These are phyloP conservation scores for Lucinisca nassula DNA, from an alignment of 2,888 invertebrate species.

Conservation along the genomic window DNA sequence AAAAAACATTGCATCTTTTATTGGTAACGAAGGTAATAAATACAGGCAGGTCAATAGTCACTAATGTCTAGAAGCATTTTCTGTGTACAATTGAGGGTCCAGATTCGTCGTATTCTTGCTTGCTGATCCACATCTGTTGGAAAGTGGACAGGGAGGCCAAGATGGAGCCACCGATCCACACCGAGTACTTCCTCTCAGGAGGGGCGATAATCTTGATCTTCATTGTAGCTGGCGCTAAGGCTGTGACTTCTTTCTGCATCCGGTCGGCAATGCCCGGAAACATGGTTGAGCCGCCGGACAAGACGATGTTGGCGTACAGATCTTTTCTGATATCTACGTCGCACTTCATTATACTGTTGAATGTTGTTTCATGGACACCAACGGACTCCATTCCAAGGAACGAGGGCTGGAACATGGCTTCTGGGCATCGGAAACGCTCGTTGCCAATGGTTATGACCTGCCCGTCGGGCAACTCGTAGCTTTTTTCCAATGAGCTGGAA, in stretches of 20 bases:
- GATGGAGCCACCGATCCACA: neutral
- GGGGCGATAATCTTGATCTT: conserved; percentile 90
- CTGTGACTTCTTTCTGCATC: conserved; percentile 89
- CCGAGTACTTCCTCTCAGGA: neutral
- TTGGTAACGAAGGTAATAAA: too few relatives aligned
- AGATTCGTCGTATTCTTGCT: neutral
- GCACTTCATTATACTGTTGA: neutral
- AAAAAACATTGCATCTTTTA: too few relatives aligned
- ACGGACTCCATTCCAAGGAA: conserved; percentile 79
- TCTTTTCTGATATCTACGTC: neutral
- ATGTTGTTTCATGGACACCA: conserved; percentile 64
- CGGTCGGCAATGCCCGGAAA: conserved; percentile 96
- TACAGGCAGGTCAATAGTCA: too few relatives aligned
- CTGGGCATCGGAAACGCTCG: conserved; percentile 84
- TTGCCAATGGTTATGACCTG: conserved; percentile 85
- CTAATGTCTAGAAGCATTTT: neutral
- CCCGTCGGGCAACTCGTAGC: conserved; percentile 85
- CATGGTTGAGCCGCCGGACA: conserved; percentile 96
- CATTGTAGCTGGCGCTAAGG: conserved; percentile 93
- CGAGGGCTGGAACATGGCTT: conserved; percentile 84
- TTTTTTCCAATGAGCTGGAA: conserved; percentile 93
- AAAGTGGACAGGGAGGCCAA: neutral
- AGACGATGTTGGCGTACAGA: neutral
- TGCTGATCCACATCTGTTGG: conserved; percentile 8
- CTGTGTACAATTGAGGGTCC: conserved; percentile 2